These are phyloP conservation scores for Limonius californicus DNA, from an alignment of 1,140 invertebrate species.

Conservation along the genomic window DNA sequence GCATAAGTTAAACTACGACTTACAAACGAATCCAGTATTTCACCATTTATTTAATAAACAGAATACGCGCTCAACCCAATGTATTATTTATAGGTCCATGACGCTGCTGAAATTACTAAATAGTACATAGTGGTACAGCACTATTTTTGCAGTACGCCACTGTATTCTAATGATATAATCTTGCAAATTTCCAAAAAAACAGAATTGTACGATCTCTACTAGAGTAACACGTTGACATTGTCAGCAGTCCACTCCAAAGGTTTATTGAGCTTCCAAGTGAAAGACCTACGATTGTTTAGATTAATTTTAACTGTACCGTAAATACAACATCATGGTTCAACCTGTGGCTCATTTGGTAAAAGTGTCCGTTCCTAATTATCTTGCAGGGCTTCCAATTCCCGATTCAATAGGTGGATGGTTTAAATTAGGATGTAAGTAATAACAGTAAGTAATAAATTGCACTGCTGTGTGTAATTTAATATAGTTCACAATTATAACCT, in stretches of 20 bases:
- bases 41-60: too few species aligned
- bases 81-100: too few species aligned
- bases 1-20: too few species aligned
- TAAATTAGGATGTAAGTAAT: conserved; percentile 63
- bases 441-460: neutral
- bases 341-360: conserved; percentile 65
- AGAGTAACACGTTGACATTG: neutral
- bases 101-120: too few species aligned
- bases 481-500: neutral
- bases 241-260: neutral
- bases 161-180: neutral
- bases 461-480: neutral
- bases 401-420: conserved; percentile 76
- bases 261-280: neutral
- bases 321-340: neutral
- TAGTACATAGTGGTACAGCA: too few species aligned
- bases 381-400: conserved; percentile 71
- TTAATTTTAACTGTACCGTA: neutral
- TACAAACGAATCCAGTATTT: too few species aligned
- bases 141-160: too few species aligned
- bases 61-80: too few species aligned
- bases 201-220: neutral
- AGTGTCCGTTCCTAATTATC: conserved; percentile 71
- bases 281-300: neutral
- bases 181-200: too few species aligned